A percentile compares a stretch with the other conserved stretches of the same genome.
These are phyloP conservation scores for Pangasius krempfi DNA, from an alignment of 2,797 vertebrate genomes.

Conservation along the genomic window DNA sequence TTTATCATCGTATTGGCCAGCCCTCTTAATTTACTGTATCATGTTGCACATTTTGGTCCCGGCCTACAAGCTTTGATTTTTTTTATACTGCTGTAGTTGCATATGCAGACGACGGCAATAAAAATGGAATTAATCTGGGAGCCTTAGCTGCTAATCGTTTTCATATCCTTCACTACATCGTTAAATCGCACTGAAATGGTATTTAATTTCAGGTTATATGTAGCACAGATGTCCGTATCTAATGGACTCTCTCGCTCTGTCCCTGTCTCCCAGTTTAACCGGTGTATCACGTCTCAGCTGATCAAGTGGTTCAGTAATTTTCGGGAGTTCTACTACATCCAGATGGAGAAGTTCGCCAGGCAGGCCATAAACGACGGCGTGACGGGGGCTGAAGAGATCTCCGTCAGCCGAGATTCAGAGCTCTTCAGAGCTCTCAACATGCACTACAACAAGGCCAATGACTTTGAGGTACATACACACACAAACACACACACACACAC, in stretches of 20 bases:
- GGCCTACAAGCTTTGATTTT: neutral
- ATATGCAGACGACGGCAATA: neutral
- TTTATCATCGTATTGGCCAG: neutral
- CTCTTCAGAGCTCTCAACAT: constrained; percentile 87
- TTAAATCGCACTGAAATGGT: constrained; percentile 8
- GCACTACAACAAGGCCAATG: constrained; percentile 93
- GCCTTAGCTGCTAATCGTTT: constrained; percentile 19
- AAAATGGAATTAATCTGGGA: constrained; percentile 20
- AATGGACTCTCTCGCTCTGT: constrained; percentile 42
- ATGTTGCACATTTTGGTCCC: neutral
- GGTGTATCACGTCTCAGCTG: constrained; percentile 93
- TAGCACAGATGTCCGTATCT: constrained; percentile 31
- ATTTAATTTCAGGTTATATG: constrained; percentile 26
- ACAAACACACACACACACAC: constrained; percentile 3
- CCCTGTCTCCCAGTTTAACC: constrained; percentile 81
- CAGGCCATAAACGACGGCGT: constrained; percentile 81
- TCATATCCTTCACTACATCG: constrained; percentile 28
- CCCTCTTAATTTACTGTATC: neutral
- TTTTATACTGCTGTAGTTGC: no score
- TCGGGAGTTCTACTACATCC: constrained; percentile 96
- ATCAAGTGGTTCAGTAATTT: constrained; percentile 99
- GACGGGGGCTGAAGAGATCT: constrained; percentile 68
- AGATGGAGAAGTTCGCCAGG: constrained; percentile 93
- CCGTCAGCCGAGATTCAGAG: constrained; percentile 85
- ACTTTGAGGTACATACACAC: constrained; percentile 84